These are phyloP conservation scores for Gari tellinella DNA, from an alignment of 2,888 invertebrate genomes.

Conservation along the genomic window DNA sequence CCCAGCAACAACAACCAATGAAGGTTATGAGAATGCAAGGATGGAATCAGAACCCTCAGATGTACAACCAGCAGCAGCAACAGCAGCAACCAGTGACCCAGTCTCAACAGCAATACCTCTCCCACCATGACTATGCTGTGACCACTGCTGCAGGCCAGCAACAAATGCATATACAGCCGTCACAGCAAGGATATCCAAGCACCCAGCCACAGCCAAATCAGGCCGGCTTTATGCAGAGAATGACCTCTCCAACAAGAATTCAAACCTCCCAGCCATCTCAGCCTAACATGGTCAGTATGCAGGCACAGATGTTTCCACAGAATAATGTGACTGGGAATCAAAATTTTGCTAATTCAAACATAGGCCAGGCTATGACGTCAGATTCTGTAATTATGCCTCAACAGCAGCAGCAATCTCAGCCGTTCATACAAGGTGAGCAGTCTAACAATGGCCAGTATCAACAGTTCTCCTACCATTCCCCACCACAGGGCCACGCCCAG, in stretches of 20 bases:
- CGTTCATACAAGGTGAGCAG: constrained; percentile 41
- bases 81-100: constrained; percentile 46
- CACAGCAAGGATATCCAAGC: constrained; percentile 47
- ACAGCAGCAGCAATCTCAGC: constrained; percentile 55
- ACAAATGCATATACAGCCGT: constrained; percentile 46
- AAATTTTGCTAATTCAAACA: constrained; percentile 16
- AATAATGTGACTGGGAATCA: constrained; percentile 24
- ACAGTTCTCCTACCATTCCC: constrained; percentile 30
- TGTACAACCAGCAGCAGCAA: constrained; percentile 64
- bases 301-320: constrained; percentile 38
- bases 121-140: constrained; percentile 72
- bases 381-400: constrained; percentile 50
- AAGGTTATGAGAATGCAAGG: constrained; percentile 58
- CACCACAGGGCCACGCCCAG: constrained; percentile 27
- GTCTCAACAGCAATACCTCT: constrained; percentile 56
- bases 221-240: constrained; percentile 65
- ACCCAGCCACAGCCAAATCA: constrained; percentile 32
- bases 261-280: constrained; percentile 25
- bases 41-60: constrained; percentile 66
- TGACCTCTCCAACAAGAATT: constrained; percentile 59
- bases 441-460: constrained; percentile 42
- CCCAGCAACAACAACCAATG: constrained; percentile 40
- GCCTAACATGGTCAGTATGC: constrained; percentile 21
- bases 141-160: constrained; percentile 52
- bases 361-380: constrained; percentile 25